Evolutionary conservation across 2,797 vertebrate genomes (phyloP).

Genomic region (Gobionotothen gibberifrons): DNA sequence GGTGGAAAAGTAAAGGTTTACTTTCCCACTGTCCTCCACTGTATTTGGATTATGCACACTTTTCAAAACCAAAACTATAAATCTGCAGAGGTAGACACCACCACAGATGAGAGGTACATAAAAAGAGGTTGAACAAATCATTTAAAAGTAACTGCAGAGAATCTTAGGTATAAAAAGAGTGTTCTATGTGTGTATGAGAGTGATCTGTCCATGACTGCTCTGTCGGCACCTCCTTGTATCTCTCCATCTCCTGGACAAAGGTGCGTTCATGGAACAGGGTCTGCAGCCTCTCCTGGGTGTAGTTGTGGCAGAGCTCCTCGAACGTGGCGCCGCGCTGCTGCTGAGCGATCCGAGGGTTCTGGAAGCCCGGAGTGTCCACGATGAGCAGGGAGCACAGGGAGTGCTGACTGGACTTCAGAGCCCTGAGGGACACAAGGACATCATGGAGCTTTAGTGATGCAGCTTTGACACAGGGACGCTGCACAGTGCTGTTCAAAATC

Average conservation of each 20-base stretch:
- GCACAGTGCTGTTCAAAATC: not conserved
- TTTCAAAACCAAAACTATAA: not conserved
- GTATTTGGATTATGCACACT: fast-evolving
- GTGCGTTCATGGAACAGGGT: constrained; percentile 94
- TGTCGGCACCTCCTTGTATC: constrained; percentile 93
- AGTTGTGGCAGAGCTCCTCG: constrained; percentile 98
- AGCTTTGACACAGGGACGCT: not conserved
- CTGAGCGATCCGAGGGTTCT: constrained; percentile 91
- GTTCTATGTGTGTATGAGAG: constrained; percentile 1
- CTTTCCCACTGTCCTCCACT: not conserved
- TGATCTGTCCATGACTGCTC: not conserved
- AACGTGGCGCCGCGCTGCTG: constrained; percentile 92
- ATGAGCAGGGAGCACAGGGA: constrained; percentile 94
- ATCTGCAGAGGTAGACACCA: not conserved
- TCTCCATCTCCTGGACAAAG: constrained; percentile 92
- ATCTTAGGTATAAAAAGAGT: not conserved
- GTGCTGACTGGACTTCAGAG: constrained; percentile 96
- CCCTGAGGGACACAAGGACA: constrained; percentile 76
- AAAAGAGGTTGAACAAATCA: not conserved
- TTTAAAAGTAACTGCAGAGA: not conserved
- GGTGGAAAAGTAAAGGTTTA: not conserved
- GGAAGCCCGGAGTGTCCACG: constrained; percentile 97
- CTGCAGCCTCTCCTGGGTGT: constrained; percentile 96
- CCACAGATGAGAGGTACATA: not conserved
- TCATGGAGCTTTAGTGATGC: not conserved